Base-by-base conservation (phyloP, 1,140 invertebrate species). In the Cotesia glomerata region DNA sequence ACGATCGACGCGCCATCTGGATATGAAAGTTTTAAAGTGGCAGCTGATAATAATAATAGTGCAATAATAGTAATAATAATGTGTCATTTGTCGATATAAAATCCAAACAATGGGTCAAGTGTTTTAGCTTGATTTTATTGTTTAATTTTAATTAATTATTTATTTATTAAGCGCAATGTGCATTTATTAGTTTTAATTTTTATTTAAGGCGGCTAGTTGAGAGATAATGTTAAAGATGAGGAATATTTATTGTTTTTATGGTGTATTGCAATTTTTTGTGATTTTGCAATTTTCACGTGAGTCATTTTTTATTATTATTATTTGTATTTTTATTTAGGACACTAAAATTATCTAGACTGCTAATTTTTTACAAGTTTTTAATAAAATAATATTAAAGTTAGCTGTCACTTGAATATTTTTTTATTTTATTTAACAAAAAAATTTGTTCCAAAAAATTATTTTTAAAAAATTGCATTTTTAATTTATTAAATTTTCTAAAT, bases 91-190 rank as follows among this genome's bases (percentile, higher is more conserved):
- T 45, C 39, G 39, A 45, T 69, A 45, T 67, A 49, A 65, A 64
- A 49, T 66, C 72, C 52, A 69, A 18, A 32, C 58, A 49, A 70
- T 65, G 61, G 11, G 58, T 64, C 54, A 32, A 54, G 59, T 63
- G 73, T 54, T 71, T 66, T 51, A 39, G 18, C 35, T 16, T 26
- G 32, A 61, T 61, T 16, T 39, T 36, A 26, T 49, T 11, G n/a
- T 59, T 36, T 69, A 8, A n/a, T 79, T 76, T 78, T 79, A 75
- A 72, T 67, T 67, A 76, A 77, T 9, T 62, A 13, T 39, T 16
- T 18, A n/a, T 14, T 39, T 11, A 56, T 61, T 4, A 5, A 65
- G 13, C 45, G 13, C 7, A 4, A 8, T 58, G 14, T 58, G 54
- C n/a, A 34, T 26, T 26, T 26, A 26, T 3, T 51, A 5, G 32